A percentile compares a stretch with the other conserved stretches of the same genome.
Evolutionary conservation across 35 echinoderm and acorn worm genomes (phyloP).

Genomic region (Holothuria glaberrima): DNA sequence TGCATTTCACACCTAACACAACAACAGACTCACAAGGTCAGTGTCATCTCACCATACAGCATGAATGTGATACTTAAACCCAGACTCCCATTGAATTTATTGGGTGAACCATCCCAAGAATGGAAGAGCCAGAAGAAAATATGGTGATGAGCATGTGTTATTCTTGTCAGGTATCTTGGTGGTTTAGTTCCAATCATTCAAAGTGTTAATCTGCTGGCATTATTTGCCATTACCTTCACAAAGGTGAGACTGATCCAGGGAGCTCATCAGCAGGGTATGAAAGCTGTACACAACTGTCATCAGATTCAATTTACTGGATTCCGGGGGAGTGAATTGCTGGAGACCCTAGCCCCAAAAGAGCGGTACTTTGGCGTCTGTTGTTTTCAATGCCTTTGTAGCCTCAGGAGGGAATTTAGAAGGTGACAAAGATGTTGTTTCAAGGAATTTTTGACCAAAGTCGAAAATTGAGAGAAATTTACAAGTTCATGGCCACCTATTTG

Average conservation of each 20-base stretch:
- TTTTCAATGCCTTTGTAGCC: constrained; percentile 30
- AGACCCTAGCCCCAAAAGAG: not conserved
- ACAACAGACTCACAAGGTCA: not conserved
- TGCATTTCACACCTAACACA: constrained; percentile 31
- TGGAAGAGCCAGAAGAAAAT: not conserved
- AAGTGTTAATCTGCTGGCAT: not conserved
- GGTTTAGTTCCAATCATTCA: not conserved
- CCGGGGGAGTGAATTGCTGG: constrained; percentile 25
- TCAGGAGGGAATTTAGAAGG: constrained; percentile 42
- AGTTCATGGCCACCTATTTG: constrained; percentile 26
- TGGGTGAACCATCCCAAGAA: not conserved
- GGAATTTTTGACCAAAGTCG: constrained; percentile 29
- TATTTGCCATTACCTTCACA: constrained; percentile 6
- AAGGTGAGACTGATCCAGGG: not conserved
- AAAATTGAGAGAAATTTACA: constrained; percentile 10
- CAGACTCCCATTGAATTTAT: too few species aligned
- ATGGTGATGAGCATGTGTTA: not conserved
- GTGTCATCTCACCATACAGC: not conserved
- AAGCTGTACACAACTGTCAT: constrained; percentile 58
- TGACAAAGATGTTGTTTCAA: constrained; percentile 47
- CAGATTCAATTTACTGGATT: constrained; percentile 46
- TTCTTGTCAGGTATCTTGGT: not conserved
- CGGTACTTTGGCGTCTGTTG: constrained; percentile 44
- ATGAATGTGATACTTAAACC: too few species aligned
- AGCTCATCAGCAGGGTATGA: constrained; percentile 28